Evolutionary conservation across 2,888 invertebrate genomes (phyloP).

Genomic region (Spisula solida): DNA sequence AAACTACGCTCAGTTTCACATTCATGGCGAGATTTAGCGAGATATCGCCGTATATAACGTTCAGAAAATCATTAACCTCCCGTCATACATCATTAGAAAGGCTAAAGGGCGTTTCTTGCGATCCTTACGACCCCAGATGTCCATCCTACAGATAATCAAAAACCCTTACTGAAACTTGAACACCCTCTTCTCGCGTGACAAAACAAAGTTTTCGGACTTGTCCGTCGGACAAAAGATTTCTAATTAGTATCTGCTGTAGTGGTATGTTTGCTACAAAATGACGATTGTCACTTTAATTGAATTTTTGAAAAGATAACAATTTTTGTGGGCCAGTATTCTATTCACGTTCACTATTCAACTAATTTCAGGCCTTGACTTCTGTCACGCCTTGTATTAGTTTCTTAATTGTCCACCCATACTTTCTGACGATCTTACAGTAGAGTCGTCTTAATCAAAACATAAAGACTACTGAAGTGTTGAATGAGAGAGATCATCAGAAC

Average conservation of each 20-base stretch:
- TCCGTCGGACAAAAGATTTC: constrained; percentile 29
- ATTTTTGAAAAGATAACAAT: constrained; percentile 36
- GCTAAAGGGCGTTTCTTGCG: neutral
- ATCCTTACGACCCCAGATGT: neutral
- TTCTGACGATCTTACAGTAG: neutral
- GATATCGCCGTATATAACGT: neutral
- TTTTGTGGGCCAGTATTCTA: constrained; percentile 29
- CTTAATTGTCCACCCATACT: neutral
- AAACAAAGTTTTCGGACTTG: constrained; percentile 25
- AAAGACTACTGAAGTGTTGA: no score
- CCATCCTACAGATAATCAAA: constrained; percentile 24
- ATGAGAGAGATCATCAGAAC: no score
- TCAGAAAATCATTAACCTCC: constrained; percentile 7
- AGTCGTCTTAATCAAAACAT: neutral
- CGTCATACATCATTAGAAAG: neutral
- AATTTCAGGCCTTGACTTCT: constrained; percentile 12
- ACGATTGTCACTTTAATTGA: constrained; percentile 43
- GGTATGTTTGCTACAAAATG: constrained; percentile 20
- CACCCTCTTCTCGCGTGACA: constrained; percentile 49
- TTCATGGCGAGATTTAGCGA: neutral
- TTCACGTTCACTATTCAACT: constrained; percentile 14
- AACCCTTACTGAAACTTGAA: constrained; percentile 15
- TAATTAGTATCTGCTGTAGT: constrained; percentile 31
- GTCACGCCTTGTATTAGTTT: constrained; percentile 25
- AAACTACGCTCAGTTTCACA: neutral